phyloP scores from a whole-genome alignment of 2,113 vertebrate species.

The Platycercus adscitus region DNA sequence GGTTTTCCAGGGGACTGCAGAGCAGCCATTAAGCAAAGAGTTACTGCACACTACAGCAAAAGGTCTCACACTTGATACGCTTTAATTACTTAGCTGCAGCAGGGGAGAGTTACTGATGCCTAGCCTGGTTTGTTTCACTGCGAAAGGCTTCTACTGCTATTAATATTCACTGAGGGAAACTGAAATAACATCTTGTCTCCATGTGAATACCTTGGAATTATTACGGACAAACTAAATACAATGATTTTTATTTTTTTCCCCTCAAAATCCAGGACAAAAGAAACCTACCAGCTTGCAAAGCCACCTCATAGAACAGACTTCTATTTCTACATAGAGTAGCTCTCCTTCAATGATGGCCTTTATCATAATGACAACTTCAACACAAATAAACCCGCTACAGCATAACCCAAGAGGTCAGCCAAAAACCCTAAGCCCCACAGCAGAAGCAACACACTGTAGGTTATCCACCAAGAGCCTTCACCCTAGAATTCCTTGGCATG shows the following conservation, averaged over 20 bases:
- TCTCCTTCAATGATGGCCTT: not conserved
- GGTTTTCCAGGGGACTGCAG: not conserved
- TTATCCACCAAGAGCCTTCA: not conserved
- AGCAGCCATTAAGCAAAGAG: not conserved
- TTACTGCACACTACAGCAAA: not conserved
- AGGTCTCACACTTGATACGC: not conserved
- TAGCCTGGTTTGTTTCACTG: not conserved
- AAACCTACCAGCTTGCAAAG: not conserved
- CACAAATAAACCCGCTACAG: not conserved
- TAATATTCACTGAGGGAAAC: constrained; percentile 40
- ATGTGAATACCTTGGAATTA: not conserved
- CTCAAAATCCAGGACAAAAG: not conserved
- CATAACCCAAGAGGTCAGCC: not conserved
- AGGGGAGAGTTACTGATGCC: not conserved
- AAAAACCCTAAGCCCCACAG: not conserved
- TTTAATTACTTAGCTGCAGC: not conserved
- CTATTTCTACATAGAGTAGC: fast-evolving
- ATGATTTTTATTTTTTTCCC: fast-evolving
- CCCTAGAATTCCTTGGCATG: fast-evolving
- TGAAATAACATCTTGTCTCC: not conserved
- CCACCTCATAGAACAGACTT: not conserved
- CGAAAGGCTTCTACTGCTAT: constrained; percentile 2
- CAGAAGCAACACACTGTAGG: not conserved
- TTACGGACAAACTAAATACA: not conserved
- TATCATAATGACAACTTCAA: not conserved